Evolutionary conservation across 2,797 vertebrate species (phyloP).

Genomic region (Echeneis naucrates): DNA sequence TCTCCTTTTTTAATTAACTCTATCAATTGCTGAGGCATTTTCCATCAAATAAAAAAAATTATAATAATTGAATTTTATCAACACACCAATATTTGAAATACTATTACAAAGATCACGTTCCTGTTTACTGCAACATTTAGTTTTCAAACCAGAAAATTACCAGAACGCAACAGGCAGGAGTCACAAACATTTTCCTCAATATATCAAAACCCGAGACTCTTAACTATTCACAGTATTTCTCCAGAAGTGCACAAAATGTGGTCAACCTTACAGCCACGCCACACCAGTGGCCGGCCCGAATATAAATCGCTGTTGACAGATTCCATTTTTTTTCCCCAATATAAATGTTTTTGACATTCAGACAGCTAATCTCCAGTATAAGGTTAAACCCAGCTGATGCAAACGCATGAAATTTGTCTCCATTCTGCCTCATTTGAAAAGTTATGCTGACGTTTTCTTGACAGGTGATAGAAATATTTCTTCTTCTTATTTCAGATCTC

Average conservation of each 20-base stretch:
- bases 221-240: background rate
- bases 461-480: background rate
- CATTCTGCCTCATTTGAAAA: conserved; percentile 12
- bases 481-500: background rate
- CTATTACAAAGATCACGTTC: background rate
- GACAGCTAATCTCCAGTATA: background rate
- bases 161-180: background rate
- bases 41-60: conserved; percentile 18
- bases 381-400: conserved; percentile 22
- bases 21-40: conserved; percentile 13
- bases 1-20: conserved; percentile 35
- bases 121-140: background rate
- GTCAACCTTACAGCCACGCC: background rate
- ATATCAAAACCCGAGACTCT: background rate
- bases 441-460: background rate
- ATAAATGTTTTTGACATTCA: conserved; percentile 10
- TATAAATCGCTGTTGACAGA: background rate
- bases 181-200: background rate
- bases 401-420: conserved; percentile 24
- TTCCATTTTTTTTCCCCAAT: background rate
- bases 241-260: background rate
- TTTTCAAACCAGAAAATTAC: background rate
- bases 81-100: background rate
- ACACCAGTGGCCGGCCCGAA: background rate
- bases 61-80: conserved; percentile 11